These are phyloP conservation scores for Stomorhina lunata DNA, from an alignment of 2,888 invertebrate genomes.

Conservation along the genomic window DNA sequence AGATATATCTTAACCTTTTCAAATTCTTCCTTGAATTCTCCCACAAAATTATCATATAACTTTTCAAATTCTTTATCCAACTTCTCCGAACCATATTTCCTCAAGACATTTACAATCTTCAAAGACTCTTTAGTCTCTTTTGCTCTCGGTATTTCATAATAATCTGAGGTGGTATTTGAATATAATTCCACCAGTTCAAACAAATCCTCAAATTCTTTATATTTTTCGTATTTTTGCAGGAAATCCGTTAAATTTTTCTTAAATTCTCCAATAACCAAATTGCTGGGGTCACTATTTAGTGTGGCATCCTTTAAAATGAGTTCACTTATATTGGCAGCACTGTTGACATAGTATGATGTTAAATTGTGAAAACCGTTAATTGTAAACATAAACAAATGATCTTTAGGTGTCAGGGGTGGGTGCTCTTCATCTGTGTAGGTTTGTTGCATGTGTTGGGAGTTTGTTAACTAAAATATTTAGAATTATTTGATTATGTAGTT, in stretches of 20 bases:
- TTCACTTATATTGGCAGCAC: conserved; percentile 25
- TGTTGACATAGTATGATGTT: conserved; percentile 1
- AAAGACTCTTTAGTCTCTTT: not conserved
- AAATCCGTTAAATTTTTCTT: conserved; percentile 31
- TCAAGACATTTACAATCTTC: conserved; percentile 10
- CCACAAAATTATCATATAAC: conserved; percentile 7
- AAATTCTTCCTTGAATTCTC: not conserved
- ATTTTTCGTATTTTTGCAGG: not conserved
- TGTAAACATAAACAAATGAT: not conserved
- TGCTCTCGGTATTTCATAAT: conserved; percentile 4
- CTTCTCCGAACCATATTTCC: conserved; percentile 45
- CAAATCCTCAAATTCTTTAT: conserved; percentile 8
- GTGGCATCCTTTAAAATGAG: conserved; percentile 40
- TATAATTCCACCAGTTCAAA: conserved; percentile 42
- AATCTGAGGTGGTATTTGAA: conserved; percentile 40
- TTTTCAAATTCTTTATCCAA: not conserved
- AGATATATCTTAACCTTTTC: not conserved
- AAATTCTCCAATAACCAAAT: not conserved
- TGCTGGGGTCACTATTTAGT: not conserved
- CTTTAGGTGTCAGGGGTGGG: not conserved
- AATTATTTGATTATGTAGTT: too few relatives aligned
- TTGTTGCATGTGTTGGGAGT: too few relatives aligned
- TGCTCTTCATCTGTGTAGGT: not conserved
- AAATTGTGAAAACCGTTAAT: not conserved
- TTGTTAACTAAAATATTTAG: too few relatives aligned